Evolutionary conservation across 2,888 invertebrate species (phyloP), one percentile per base, ranked within the genome.

Genomic region (Sceliomorpha sp.): DNA sequence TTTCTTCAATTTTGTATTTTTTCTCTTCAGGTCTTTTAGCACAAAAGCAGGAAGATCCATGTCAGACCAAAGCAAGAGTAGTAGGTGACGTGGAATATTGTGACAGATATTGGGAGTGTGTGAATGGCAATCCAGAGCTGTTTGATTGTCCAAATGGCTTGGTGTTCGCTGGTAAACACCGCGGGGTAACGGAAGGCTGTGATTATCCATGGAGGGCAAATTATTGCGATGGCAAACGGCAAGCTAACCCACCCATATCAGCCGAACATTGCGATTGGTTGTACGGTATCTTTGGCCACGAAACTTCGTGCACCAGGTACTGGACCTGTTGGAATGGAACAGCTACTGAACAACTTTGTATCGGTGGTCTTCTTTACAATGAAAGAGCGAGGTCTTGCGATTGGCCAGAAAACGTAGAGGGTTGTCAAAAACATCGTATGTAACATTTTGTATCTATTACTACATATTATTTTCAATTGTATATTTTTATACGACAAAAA

Each of bases 311-410:
- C 90, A 97, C 96, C 2, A 91, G 96, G 42, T 97, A 96, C 88
- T 97, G 96, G 96, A 96, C 96, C 0, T 97, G 97, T 88, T 97
- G 96, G 97, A 97, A 97, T 88, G 96, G 96, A 9, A 97, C 97
- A 0, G 94, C 96, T 7, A 96, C 96, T 0, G 96, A 97, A 84
- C 96, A 97, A 88, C 92, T 96, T 48, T 97, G 97, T 89, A 96
- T 96, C 81, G 96, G 96, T 14, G 96, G 96, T 0, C 91, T 97
- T 37, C 91, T 97, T 15, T 97, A 96, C 91, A 96, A 96, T 85
- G 96, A 97, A 89, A 92, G 94, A 79, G 94, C 96, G 0, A 95
- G 96, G 87, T 95, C 96, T 40, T 97, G 97, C 87, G 97, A 97
- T 88, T 97, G 96, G 96, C 97, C 97, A 0, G 96, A 96, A 83